Base-by-base conservation (phyloP, 1,140 invertebrate species). In the Panulirus ornatus region DNA sequence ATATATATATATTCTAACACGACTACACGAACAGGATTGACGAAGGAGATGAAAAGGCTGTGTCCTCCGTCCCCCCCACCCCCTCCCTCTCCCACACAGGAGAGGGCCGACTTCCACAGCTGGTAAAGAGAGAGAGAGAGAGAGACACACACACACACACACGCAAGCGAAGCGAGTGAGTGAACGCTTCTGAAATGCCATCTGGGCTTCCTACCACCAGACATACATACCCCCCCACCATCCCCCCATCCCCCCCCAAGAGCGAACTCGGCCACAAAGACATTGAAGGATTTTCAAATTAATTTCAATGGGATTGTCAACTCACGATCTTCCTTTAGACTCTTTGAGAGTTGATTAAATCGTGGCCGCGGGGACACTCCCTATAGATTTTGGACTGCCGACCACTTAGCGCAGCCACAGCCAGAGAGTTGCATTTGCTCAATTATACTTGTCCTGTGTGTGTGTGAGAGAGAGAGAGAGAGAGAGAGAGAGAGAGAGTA, bases 231-330 rank as follows among this genome's bases (percentile, higher is more conserved):
- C n/a, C n/a, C n/a, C n/a, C n/a, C n/a, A n/a, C 36, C 40, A 22
- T 36, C 40, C 8, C 63, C 8, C 38, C 79, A 16, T n/a, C 71
- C 73, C 38, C 78, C 84, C 54, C 78, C 47, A n/a, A n/a, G n/a
- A 19, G 27, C 30, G 40, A 27, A 34, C 87, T 89, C 87, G 87
- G 30, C 51, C 87, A 89, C 87, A 89, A 89, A 89, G 87, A 89
- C 87, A 89, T 47, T 84, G 66, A 83, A 89, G 87, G 87, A 89
- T 89, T 89, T 89, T 89, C 87, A 89, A 89, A 89, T 89, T 89
- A 89, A 89, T 89, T 89, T 89, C 79, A 89, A 89, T 83, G 70
- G 87, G 87, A 84, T 89, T 89, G 87, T 89, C 87, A 89, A 89
- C 87, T 89, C 63, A 47, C 66, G 63, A 82, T 89, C 87, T 81